Evolutionary conservation across 2,797 vertebrate species (phyloP), one percentile per base, ranked within the genome.

Genomic region (Ambastaia sidthimunki): DNA sequence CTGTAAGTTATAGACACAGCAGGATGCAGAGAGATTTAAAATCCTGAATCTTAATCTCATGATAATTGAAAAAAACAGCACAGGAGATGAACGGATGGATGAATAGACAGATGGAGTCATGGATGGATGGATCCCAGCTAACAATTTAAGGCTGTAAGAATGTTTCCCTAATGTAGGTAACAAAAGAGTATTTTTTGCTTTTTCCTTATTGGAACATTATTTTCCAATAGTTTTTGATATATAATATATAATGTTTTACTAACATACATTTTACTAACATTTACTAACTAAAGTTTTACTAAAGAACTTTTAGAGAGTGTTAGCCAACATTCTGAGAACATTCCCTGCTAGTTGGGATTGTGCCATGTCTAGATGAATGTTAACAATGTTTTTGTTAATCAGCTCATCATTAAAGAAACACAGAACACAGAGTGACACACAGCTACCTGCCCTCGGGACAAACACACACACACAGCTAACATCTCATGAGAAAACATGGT

Each of bases 361-460:
- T 37, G 13, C 13, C 2, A 18, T 31, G 54, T 47, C 70, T 62
- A 18, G 69, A 63, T 71, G 13, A 62, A 57, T 41, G 34, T 77
- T 71, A 80, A 82, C 80, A 80, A 82, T 85, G 78, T 86, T 85
- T 86, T 80, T 47, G 37, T 57, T 85, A 86, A 84, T 80, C 82
- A 52, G 77, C 48, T 67, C 31, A 65, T 87, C 85, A 87, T 86
- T 85, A 84, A 67, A 75, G 82, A 71, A 83, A 80, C 72, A 80
- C 72, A 82, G 71, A 76, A 57, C 72, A 76, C 72, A 80, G 41
- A 80, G 76, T 76, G 70, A 72, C 82, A 76, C 76, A 59, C 68
- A 66, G 10, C 34, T 50, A 21, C 34, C 19, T 28, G 76, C 84
- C 73, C 80, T 62, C 4, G 41, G 67, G 79, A 76, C 71, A 69